Conservation (phyloP, 2,113 vertebrate genomes). For the Daubentonia madagascariensis region DNA sequence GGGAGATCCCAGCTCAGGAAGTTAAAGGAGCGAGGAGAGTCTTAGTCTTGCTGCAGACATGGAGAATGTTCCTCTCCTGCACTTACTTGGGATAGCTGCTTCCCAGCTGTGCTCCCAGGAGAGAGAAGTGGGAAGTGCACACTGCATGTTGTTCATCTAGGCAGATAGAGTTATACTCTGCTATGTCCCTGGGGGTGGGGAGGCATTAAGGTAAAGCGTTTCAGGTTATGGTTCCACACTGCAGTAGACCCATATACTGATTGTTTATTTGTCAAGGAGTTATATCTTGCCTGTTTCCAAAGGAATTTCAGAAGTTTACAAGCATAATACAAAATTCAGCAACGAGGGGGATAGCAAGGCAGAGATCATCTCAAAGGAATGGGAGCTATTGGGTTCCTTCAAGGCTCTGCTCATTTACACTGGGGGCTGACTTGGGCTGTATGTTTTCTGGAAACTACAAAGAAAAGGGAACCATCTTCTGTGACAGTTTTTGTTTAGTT, state of each 20-base stretch:
- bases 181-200: background rate
- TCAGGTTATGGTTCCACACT: background rate
- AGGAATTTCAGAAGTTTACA: background rate
- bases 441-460: background rate
- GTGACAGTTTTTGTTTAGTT: constrained; percentile 24
- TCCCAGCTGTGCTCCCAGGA: background rate
- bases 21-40: background rate
- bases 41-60: background rate
- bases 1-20: too few relatives aligned
- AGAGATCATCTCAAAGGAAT: background rate
- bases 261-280: background rate
- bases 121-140: background rate
- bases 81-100: background rate
- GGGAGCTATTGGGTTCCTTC: background rate
- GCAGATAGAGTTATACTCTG: background rate
- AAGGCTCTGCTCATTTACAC: background rate
- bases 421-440: background rate
- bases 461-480: background rate
- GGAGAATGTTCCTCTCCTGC: background rate
- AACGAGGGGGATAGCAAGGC: background rate
- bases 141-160: background rate
- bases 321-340: background rate
- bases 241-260: background rate
- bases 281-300: background rate
- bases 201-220: background rate